Percentiles rank a stretch among this genome's conserved stretches.
Conservation (phyloP, 2,797 vertebrate species). For the Arremon brunneinucha region DNA sequence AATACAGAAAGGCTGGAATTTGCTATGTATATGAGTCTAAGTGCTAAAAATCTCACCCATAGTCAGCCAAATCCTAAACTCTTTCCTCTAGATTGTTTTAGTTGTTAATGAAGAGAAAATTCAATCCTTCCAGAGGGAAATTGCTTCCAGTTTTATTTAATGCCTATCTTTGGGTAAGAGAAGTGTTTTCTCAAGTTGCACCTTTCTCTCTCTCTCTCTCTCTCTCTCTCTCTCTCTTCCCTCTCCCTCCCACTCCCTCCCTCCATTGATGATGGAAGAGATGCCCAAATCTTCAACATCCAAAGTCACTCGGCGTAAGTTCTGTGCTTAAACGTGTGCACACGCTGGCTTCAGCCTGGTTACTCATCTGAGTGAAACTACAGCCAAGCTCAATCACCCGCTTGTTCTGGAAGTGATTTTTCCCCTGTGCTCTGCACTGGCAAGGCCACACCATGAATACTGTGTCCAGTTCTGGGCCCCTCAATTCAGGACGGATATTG, state of each 20-base stretch:
- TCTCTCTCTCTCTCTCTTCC: neutral
- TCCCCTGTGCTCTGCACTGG: neutral
- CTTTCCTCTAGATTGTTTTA: neutral
- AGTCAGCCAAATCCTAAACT: neutral
- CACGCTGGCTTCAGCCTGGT: neutral
- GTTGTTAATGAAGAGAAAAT: neutral
- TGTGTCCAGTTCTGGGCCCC: neutral
- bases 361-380: neutral
- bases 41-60: neutral
- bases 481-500: neutral
- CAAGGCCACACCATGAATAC: neutral
- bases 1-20: neutral
- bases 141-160: neutral
- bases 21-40: neutral
- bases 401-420: neutral
- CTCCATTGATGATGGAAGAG: neutral
- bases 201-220: neutral
- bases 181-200: neutral
- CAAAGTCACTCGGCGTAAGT: neutral
- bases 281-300: neutral
- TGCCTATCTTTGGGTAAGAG: neutral
- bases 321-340: neutral
- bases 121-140: neutral
- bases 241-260: accelerated
- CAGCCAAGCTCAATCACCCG: neutral